Conservation (phyloP, 2,113 vertebrate genomes). For the Indri indri region DNA sequence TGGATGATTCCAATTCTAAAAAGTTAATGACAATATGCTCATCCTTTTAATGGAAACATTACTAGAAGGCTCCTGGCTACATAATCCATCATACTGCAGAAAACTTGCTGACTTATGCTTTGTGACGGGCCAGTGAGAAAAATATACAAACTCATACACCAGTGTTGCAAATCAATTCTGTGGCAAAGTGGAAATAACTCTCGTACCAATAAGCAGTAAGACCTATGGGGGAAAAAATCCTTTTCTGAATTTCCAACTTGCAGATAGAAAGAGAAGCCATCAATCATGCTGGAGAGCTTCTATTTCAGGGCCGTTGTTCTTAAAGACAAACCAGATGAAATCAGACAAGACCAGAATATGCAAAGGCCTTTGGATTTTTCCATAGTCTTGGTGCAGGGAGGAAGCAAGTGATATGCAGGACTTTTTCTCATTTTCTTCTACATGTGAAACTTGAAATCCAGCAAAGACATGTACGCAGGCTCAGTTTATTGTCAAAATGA, state of each 20-base stretch:
- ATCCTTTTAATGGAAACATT: slow-evolving; percentile 78
- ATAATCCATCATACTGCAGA: slow-evolving; percentile 79
- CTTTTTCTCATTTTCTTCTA: slow-evolving; percentile 24
- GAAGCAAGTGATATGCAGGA: neutral
- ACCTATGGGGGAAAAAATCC: slow-evolving; percentile 83
- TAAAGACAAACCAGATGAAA: slow-evolving; percentile 89
- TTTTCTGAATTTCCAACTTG: slow-evolving; percentile 89
- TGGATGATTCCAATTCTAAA: slow-evolving; percentile 70
- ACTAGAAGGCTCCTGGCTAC: slow-evolving; percentile 64
- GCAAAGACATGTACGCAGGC: slow-evolving; percentile 80
- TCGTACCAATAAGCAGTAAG: slow-evolving; percentile 85
- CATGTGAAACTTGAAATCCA: slow-evolving; percentile 83
- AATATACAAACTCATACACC: slow-evolving; percentile 92
- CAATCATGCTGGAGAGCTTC: slow-evolving; percentile 91
- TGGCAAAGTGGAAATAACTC: slow-evolving; percentile 89
- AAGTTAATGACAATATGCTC: slow-evolving; percentile 83
- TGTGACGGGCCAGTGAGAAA: slow-evolving; percentile 88
- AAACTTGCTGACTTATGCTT: slow-evolving; percentile 80
- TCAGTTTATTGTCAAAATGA: slow-evolving; percentile 90
- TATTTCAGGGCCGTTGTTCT: slow-evolving; percentile 85
- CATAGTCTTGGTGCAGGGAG: slow-evolving; percentile 16
- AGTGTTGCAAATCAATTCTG: slow-evolving; percentile 92
- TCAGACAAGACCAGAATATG: slow-evolving; percentile 92
- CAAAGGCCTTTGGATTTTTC: slow-evolving; percentile 83
- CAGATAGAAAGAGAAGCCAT: slow-evolving; percentile 94